These are phyloP conservation scores for Oceanites oceanicus DNA, from an alignment of 2,113 vertebrate species.

Conservation along the genomic window DNA sequence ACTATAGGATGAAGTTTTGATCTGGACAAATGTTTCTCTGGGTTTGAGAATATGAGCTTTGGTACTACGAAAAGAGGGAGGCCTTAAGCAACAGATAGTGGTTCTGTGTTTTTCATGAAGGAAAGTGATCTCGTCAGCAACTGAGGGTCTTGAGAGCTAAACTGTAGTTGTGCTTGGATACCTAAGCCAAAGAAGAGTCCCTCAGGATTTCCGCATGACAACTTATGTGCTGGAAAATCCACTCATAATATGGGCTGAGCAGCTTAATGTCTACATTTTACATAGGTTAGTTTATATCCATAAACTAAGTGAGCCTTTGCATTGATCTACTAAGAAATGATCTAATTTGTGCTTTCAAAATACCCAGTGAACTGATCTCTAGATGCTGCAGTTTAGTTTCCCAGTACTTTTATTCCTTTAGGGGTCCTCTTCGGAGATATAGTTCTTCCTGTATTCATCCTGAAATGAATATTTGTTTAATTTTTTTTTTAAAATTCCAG, in stretches of 20 bases:
- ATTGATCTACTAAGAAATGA: neutral
- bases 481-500: neutral
- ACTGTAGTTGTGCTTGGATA: neutral
- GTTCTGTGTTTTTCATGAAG: neutral
- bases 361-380: neutral
- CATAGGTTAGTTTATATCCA: neutral
- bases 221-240: neutral
- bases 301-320: neutral
- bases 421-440: neutral
- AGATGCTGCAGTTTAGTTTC: neutral
- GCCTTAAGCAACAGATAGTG: neutral
- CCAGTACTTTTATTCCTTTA: neutral
- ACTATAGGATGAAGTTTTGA: neutral
- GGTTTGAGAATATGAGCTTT: neutral
- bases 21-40: neutral
- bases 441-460: neutral
- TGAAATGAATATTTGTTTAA: neutral
- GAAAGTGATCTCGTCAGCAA: neutral
- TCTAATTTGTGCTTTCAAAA: neutral
- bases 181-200: neutral
- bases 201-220: neutral
- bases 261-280: neutral
- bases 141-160: neutral
- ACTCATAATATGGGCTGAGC: neutral
- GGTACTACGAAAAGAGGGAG: neutral